phyloP scores from a whole-genome alignment of 2,888 invertebrate genomes.

The Epinotia brunnichana region DNA sequence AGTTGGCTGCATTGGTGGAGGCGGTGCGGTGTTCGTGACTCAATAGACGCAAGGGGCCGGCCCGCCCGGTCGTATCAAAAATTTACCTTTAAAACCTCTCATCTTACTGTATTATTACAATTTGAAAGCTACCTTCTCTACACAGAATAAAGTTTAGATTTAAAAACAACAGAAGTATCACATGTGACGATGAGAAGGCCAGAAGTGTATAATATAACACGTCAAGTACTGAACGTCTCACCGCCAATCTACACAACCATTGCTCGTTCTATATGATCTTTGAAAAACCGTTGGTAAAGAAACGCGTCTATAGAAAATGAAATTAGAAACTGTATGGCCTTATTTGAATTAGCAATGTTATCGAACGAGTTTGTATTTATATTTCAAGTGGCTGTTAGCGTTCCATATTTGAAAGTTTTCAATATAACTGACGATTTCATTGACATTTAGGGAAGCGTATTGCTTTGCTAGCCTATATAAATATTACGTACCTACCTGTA shows the following conservation, averaged over 20 bases:
- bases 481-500: too few species aligned
- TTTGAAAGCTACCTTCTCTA: conserved; percentile 11
- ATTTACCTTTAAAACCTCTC: conserved; percentile 47
- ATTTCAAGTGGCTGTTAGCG: conserved; percentile 11
- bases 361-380: conserved; percentile 27
- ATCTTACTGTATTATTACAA: conserved; percentile 16
- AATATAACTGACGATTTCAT: too few species aligned
- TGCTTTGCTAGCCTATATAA: too few species aligned
- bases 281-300: background rate
- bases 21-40: conserved; percentile 69
- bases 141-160: background rate
- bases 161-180: background rate
- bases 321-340: background rate
- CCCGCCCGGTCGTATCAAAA: conserved; percentile 52
- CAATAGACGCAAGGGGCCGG: conserved; percentile 69
- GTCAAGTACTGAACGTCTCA: conserved; percentile 33
- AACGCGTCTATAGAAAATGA: conserved; percentile 17
- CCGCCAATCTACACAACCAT: conserved; percentile 41
- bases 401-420: conserved; percentile 18
- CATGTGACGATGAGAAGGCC: background rate
- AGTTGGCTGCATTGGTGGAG: conserved; percentile 59
- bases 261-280: conserved; percentile 31
- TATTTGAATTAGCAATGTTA: conserved; percentile 28
- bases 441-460: too few species aligned
- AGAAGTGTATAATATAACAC: conserved; percentile 34